Percentiles rank a stretch among this genome's conserved stretches.
phyloP scores from a whole-genome alignment of 2,888 invertebrate genomes.

The Neoaliturus tenellus region DNA sequence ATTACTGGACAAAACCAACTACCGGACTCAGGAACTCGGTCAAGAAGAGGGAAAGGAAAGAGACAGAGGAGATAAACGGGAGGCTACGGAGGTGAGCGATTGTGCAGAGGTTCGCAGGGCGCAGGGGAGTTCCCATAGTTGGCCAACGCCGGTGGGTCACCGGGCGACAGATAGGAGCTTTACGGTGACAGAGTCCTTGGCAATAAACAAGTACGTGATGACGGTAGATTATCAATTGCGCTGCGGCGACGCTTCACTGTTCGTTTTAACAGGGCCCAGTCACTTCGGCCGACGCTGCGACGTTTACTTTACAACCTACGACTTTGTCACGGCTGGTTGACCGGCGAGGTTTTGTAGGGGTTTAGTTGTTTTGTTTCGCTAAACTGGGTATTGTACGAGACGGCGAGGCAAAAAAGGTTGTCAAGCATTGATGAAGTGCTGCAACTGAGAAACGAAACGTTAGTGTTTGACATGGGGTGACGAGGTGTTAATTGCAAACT shows the following conservation, averaged over 20 bases:
- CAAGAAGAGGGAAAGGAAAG: constrained; percentile 29
- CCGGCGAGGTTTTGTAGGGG: neutral
- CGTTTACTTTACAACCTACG: too few relatives aligned
- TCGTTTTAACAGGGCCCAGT: neutral
- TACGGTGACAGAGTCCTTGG: neutral
- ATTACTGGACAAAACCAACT: neutral
- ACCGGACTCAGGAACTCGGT: constrained; percentile 11
- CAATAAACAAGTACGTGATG: constrained; percentile 34
- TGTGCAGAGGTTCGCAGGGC: neutral
- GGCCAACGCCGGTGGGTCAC: constrained; percentile 20
- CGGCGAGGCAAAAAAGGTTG: too few relatives aligned
- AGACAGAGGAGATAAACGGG: neutral
- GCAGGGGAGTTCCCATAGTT: neutral
- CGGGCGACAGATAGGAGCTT: neutral
- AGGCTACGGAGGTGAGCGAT: neutral
- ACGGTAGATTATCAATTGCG: constrained; percentile 18
- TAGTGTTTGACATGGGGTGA: too few relatives aligned
- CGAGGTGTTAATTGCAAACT: too few relatives aligned
- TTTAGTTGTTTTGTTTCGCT: too few relatives aligned
- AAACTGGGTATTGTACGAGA: too few relatives aligned
- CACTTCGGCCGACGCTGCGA: neutral
- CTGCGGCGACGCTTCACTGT: neutral
- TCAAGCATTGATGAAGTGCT: too few relatives aligned
- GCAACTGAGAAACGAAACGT: too few relatives aligned
- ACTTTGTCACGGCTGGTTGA: neutral